phyloP scores from a whole-genome alignment of 1,140 invertebrate species.

The Papilio xuthus region DNA sequence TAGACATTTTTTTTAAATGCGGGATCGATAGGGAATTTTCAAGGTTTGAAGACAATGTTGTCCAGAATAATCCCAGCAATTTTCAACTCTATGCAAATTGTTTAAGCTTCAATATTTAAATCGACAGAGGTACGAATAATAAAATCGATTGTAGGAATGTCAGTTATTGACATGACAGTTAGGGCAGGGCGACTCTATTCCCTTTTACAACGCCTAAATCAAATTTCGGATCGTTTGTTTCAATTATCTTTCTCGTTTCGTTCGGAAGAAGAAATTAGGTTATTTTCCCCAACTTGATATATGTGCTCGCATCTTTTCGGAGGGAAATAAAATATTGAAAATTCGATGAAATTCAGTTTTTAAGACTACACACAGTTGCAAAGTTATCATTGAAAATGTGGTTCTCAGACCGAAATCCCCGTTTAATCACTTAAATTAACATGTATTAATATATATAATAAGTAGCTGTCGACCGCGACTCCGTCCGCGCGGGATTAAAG shows the following conservation, averaged over 20 bases:
- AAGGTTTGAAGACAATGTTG: too few species aligned
- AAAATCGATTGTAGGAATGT: slow-evolving; percentile 18
- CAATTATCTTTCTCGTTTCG: slow-evolving; percentile 23
- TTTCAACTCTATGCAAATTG: not conserved
- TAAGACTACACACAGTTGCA: too few species aligned
- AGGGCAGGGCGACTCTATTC: slow-evolving; percentile 14
- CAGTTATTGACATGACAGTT: slow-evolving; percentile 21
- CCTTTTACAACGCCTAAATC: slow-evolving; percentile 22
- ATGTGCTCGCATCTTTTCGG: not conserved
- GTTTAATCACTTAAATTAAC: too few species aligned
- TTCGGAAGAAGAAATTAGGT: not conserved
- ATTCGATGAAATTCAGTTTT: too few species aligned
- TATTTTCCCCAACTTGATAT: not conserved
- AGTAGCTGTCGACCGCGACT: too few species aligned
- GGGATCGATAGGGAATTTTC: too few species aligned
- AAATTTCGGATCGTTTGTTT: slow-evolving; percentile 34
- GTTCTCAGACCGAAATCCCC: too few species aligned
- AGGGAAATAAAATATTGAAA: not conserved
- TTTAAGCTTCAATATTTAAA: not conserved
- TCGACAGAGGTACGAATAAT: too few species aligned
- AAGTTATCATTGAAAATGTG: too few species aligned
- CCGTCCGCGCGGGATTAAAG: too few species aligned
- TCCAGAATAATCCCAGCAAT: not conserved
- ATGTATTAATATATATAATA: too few species aligned
- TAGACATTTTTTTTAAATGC: not conserved